Base-by-base conservation (phyloP, 2,113 vertebrate genomes). In the Paraplagusia blochii region DNA sequence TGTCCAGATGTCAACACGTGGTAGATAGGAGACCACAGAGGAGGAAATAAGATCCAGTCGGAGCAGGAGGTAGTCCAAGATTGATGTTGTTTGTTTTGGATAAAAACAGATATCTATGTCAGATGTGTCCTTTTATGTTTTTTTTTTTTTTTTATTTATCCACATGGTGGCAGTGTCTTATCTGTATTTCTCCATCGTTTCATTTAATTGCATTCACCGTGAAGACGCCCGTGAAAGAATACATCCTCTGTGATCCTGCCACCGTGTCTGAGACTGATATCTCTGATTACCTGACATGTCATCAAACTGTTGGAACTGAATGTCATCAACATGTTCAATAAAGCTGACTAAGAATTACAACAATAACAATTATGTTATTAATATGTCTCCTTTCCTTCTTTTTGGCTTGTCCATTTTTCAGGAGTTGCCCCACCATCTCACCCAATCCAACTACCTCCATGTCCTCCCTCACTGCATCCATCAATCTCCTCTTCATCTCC, bases 1-100 rank as follows among this genome's bases (percentile, higher is more conserved):
- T 62, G 69, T 29, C 42, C 53, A 69, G 13, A 52, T 63, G 73
- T 77, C 73, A 73, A 48, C 67, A 64, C 53, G 22, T 16, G 72
- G 66, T 45, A 55, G 19, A 70, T 40, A 55, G 44, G 33, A 10
- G 7, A 58, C 44, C 58, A 40, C 12, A 1, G 1, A 40, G 22
- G 22, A 29, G 22, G 22, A 4, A 29, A 29, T 29, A 29, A 29
- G 22, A 29, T 6, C 22, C 6, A 6, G 22, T 29, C 22, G 3
- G 6, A 29, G 6, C 22, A 29, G 6, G 22, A 29, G 22, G 3
- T 6, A 29, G 22, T 2, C 22, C 22, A 29, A 4, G 22, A 29
- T 29, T 29, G 6, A 29, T 29, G 22, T 6, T 29, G 22, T 29
- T 29, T 29, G 6, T 29, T 29, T 38, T 38, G 8, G 8, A 38